Conservation (phyloP, 2,113 vertebrate genomes). For the Pedetes capensis region DNA sequence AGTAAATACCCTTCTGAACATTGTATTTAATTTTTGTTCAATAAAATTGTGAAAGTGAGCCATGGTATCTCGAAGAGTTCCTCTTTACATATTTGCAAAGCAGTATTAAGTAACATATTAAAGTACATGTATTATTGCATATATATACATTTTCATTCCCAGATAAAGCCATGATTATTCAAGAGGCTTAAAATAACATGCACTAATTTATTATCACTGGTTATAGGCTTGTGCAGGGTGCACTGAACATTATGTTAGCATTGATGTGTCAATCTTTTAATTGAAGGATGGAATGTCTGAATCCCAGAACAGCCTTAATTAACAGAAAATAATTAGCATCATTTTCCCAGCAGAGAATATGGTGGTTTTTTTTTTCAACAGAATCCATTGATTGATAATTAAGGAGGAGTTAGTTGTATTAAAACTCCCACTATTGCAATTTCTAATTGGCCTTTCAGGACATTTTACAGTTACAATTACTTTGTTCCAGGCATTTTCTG, state of each 20-base stretch:
- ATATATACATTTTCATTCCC: constrained; percentile 53
- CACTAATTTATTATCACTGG: constrained; percentile 83
- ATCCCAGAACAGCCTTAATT: constrained; percentile 89
- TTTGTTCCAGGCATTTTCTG: constrained; percentile 85
- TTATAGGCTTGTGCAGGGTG: constrained; percentile 83
- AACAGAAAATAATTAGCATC: constrained; percentile 90
- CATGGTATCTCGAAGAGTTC: constrained; percentile 22
- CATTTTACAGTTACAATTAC: constrained; percentile 87
- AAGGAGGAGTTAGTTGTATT: constrained; percentile 89
- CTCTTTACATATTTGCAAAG: constrained; percentile 69
- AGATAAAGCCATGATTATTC: constrained; percentile 72
- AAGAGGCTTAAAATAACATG: constrained; percentile 82
- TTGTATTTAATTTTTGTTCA: constrained; percentile 65
- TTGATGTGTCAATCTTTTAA: constrained; percentile 88
- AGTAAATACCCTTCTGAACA: constrained; percentile 54
- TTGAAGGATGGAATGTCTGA: constrained; percentile 85
- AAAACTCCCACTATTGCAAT: constrained; percentile 88
- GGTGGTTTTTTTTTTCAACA: constrained; percentile 76
- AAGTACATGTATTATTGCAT: constrained; percentile 51
- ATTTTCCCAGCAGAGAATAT: constrained; percentile 88
- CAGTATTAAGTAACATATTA: constrained; percentile 44
- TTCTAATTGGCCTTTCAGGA: constrained; percentile 90
- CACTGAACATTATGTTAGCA: constrained; percentile 86
- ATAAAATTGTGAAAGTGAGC: constrained; percentile 59
- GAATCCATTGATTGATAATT: constrained; percentile 91